phyloP scores from a whole-genome alignment of 2,888 invertebrate species.

The Trissolcus brochymenae region DNA sequence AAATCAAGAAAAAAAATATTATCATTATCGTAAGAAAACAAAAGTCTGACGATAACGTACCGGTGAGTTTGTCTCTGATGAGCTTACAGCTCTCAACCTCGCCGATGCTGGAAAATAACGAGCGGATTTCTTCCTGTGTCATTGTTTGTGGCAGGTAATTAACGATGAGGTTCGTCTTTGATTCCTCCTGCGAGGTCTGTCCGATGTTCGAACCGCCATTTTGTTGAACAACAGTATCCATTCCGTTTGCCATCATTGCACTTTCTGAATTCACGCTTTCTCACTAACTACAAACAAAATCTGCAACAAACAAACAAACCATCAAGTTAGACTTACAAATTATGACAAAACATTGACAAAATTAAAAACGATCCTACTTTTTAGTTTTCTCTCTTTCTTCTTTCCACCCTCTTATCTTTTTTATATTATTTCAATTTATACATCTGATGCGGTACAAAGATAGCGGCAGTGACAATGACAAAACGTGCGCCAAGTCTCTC shows the following conservation, averaged over 20 bases:
- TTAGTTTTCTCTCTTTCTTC: no score
- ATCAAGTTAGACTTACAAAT: no score
- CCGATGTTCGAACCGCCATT: constrained; percentile 85
- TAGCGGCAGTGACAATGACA: constrained; percentile 15
- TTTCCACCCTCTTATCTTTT: background rate
- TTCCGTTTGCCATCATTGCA: constrained; percentile 89
- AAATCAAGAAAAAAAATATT: background rate
- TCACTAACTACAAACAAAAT: constrained; percentile 73
- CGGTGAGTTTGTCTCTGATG: constrained; percentile 98
- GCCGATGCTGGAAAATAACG: constrained; percentile 98
- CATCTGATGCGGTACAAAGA: background rate
- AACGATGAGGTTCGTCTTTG: constrained; percentile 98
- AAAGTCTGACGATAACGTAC: constrained; percentile 76
- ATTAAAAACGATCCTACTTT: no score
- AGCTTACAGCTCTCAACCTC: constrained; percentile 99
- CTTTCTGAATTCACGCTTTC: constrained; percentile 66
- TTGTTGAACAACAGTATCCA: constrained; percentile 87
- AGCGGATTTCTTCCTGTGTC: constrained; percentile 99
- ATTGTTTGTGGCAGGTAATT: constrained; percentile 99
- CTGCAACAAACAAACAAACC: constrained; percentile 64
- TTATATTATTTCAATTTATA: constrained; percentile 3
- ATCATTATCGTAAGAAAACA: background rate
- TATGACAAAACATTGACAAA: no score
- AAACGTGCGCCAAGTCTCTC: constrained; percentile 5
- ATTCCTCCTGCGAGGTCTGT: constrained; percentile 85